Conservation (phyloP, 1,140 invertebrate species). For the Zaprionus tsacasi region DNA sequence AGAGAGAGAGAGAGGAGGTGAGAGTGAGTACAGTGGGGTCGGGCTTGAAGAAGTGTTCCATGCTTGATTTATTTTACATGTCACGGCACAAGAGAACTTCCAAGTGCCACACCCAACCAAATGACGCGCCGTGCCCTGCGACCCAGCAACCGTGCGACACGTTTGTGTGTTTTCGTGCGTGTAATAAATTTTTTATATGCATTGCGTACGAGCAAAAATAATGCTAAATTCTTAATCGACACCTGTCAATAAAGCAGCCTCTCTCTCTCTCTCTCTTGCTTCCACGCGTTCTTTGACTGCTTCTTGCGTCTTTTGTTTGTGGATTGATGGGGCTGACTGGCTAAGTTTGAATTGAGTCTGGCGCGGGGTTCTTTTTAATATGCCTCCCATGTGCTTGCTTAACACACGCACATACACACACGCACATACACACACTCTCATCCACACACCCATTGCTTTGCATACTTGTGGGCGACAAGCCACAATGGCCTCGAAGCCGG, state of each 20-base stretch:
- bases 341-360: conserved; percentile 3
- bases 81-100: conserved; percentile 77
- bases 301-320: conserved; percentile 15
- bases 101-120: conserved; percentile 56
- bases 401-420: conserved; percentile 35
- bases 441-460: conserved; percentile 49
- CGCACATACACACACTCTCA: conserved; percentile 29
- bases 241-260: conserved; percentile 73
- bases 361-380: conserved; percentile 62
- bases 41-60: conserved; percentile 37
- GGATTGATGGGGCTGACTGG: conserved; percentile 49
- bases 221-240: conserved; percentile 82
- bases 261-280: conserved; percentile 5
- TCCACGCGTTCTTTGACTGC: not conserved
- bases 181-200: conserved; percentile 82
- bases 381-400: conserved; percentile 63
- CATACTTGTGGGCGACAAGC: conserved; percentile 49
- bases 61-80: conserved; percentile 80
- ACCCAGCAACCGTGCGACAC: conserved; percentile 52
- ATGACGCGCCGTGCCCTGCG: not conserved
- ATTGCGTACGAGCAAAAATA: conserved; percentile 72
- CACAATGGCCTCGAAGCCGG: conserved; percentile 41
- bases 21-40: not conserved
- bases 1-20: not conserved
- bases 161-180: conserved; percentile 81